phyloP scores from a whole-genome alignment of 2,113 vertebrate species.

The Engraulis encrasicolus region DNA sequence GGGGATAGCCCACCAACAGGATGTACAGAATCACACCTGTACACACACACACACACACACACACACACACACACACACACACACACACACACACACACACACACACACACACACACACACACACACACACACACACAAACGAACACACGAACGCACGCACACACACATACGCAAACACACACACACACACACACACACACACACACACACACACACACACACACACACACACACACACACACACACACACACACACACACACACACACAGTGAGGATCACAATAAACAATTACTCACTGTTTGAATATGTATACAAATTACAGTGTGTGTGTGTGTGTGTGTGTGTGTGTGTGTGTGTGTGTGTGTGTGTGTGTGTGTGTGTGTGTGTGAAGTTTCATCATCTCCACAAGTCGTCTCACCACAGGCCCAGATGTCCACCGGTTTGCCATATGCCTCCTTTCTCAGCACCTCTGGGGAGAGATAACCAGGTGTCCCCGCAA shows the following conservation, averaged over 20 bases:
- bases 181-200: background rate
- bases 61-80: slow-evolving; percentile 47
- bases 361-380: slow-evolving; percentile 25
- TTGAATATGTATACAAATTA: background rate
- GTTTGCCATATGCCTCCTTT: slow-evolving; percentile 97
- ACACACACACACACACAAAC: background rate
- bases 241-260: slow-evolving; percentile 5
- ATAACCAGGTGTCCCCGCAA: slow-evolving; percentile 90
- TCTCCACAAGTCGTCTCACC: slow-evolving; percentile 77
- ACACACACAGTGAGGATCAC: background rate
- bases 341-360: slow-evolving; percentile 24
- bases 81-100: slow-evolving; percentile 28
- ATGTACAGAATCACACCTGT: slow-evolving; percentile 97
- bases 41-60: background rate
- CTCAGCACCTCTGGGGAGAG: slow-evolving; percentile 92
- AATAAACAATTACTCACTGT: background rate
- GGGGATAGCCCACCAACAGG: slow-evolving; percentile 95
- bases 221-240: background rate
- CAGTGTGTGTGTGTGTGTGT: slow-evolving; percentile 21
- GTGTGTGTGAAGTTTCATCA: slow-evolving; percentile 6
- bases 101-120: background rate
- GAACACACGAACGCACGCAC: background rate
- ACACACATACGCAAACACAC: too few species aligned
- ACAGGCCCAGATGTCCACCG: slow-evolving; percentile 98
- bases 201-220: background rate